phyloP scores from a whole-genome alignment of 2,113 vertebrate genomes.

The Felis chaus region DNA sequence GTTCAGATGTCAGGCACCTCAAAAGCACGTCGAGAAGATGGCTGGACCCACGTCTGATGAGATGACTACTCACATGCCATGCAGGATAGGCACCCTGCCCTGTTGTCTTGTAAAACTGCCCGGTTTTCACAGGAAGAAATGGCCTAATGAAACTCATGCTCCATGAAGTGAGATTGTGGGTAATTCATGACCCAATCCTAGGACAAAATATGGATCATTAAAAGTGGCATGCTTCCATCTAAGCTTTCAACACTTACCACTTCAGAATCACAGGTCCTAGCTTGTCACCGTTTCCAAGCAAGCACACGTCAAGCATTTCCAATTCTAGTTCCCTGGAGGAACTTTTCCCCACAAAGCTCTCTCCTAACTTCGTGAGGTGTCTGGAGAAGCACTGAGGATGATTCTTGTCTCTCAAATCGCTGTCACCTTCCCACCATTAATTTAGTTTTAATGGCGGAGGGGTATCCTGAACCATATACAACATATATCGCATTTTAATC shows the following conservation, averaged over 20 bases:
- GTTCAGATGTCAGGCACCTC: neutral
- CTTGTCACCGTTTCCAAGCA: neutral
- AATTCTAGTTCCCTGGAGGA: neutral
- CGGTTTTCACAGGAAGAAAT: neutral
- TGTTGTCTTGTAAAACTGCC: neutral
- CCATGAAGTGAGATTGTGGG: neutral
- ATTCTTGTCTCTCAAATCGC: neutral
- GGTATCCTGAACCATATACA: neutral
- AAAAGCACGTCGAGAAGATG: neutral
- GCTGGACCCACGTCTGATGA: neutral
- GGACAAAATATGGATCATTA: neutral
- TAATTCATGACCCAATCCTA: neutral
- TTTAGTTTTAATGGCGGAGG: neutral
- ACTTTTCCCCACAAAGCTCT: neutral
- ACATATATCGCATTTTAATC: neutral
- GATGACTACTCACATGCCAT: neutral
- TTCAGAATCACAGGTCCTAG: neutral
- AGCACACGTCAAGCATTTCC: neutral
- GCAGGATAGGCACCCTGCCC: neutral
- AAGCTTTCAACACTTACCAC: neutral
- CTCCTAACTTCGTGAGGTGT: neutral
- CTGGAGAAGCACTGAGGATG: neutral
- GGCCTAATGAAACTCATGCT: neutral
- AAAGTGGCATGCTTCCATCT: neutral
- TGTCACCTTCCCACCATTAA: neutral